Evolutionary conservation across 2,113 vertebrate species (phyloP), one percentile per base, ranked within the genome.

Genomic region (Engraulis encrasicolus): DNA sequence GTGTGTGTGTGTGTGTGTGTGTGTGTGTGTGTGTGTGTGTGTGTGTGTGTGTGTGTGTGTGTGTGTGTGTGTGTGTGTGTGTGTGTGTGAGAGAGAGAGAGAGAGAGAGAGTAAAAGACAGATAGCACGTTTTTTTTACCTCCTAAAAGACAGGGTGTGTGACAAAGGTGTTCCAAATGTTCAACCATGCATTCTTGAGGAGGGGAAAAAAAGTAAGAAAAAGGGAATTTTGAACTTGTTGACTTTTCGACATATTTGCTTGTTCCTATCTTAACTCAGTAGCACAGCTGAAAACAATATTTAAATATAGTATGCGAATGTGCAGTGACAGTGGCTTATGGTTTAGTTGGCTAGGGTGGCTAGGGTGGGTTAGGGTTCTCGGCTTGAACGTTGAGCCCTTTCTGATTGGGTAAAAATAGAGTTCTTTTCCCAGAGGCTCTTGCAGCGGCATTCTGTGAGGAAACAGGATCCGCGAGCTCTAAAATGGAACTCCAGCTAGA

Each of bases 371-470:
- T 74, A 36, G 66, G 31, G 66, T 74, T 66, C 58, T 66, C 58
- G 85, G 82, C 83, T 83, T 85, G 88, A 88, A 87, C 89, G 84
- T 19, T 78, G n/a, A 89, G 82, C 45, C 80, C 89, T 90, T 66
- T 90, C 90, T 91, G 82, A 80, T 85, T 0, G 9, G 78, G 19
- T 95, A 93, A 93, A 91, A 94, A 92, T 93, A 93, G 90, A 83
- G 78, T 23, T 77, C 89, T 91, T 91, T 94, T 94, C 93, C 87
- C 91, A 93, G 93, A 94, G 93, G 87, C 82, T 81, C 5, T 81
- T 82, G 86, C 78, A 85, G 78, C 87, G 92, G 88, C 89, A 91
- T 92, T 92, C 89, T 86, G 89, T 85, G 87, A 85, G 87, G 94
- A 93, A 95, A 95, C 90, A 18, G 82, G 93, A 95, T 91, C 91